A percentile compares a stretch with the other conserved stretches of the same genome.
These are phyloP conservation scores for Megatriorchis doriae DNA, from an alignment of 2,113 vertebrate species.

Conservation along the genomic window DNA sequence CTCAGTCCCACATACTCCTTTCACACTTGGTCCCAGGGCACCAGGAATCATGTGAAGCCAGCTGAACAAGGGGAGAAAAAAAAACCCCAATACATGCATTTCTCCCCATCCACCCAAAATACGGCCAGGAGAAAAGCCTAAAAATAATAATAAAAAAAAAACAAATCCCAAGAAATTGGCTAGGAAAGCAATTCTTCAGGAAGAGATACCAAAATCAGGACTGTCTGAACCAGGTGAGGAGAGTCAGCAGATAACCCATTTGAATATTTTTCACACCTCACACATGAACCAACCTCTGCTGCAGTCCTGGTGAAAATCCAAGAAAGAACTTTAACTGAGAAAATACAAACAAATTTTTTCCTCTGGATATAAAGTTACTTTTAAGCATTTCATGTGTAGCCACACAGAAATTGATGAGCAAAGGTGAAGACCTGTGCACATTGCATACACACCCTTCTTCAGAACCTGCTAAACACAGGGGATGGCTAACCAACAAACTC, in stretches of 20 bases:
- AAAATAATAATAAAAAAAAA: rapidly evolving
- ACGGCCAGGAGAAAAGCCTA: background rate
- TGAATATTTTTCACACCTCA: background rate
- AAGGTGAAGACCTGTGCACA: background rate
- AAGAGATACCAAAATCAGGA: background rate
- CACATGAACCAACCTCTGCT: background rate
- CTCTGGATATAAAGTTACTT: background rate
- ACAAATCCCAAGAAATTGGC: background rate
- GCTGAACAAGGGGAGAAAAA: background rate
- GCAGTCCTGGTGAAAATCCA: background rate
- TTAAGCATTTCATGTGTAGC: background rate
- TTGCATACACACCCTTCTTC: background rate
- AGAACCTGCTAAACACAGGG: rapidly evolving
- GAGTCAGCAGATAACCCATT: background rate
- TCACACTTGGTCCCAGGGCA: background rate
- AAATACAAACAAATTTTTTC: background rate
- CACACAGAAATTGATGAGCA: background rate
- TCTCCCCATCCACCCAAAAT: background rate
- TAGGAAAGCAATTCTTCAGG: background rate
- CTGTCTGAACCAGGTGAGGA: background rate
- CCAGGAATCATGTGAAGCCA: background rate
- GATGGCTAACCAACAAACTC: background rate
- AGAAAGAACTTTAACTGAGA: background rate
- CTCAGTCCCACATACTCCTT: background rate
- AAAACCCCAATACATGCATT: background rate